A percentile compares a stretch with the other conserved stretches of the same genome.
Evolutionary conservation across 2,113 vertebrate genomes (phyloP).

Genomic region (Girardinichthys multiradiatus): DNA sequence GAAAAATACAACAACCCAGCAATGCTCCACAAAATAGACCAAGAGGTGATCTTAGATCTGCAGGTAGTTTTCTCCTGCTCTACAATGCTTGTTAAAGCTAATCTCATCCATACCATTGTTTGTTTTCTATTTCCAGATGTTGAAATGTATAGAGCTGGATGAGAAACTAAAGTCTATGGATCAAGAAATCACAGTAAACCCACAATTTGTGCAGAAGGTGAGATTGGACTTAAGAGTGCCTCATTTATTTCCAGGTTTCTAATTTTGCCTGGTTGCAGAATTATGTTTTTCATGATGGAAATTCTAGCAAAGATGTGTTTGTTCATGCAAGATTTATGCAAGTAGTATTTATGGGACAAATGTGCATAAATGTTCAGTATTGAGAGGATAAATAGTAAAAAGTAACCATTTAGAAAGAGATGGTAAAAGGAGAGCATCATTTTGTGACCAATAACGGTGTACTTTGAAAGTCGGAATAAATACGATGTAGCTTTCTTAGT

Average conservation of each 20-base stretch:
- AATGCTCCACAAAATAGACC: slow-evolving; percentile 99
- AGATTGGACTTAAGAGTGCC: slow-evolving; percentile 1
- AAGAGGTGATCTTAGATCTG: slow-evolving; percentile 85
- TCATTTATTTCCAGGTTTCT: neutral
- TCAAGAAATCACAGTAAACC: slow-evolving; percentile 99
- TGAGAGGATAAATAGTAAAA: neutral
- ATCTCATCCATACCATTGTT: no score
- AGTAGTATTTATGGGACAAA: neutral
- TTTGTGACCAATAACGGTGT: no score
- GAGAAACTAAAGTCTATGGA: slow-evolving; percentile 99
- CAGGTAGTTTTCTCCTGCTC: neutral
- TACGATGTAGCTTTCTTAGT: no score
- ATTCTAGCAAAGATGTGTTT: neutral
- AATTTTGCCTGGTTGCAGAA: neutral
- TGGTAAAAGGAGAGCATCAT: neutral
- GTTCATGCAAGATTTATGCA: neutral
- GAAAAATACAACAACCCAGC: slow-evolving; percentile 99
- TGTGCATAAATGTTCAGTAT: neutral
- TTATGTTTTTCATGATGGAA: neutral
- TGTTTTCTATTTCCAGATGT: slow-evolving; percentile 84
- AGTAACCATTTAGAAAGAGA: neutral
- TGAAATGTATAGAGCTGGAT: slow-evolving; percentile 99
- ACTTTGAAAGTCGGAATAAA: no score
- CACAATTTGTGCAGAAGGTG: slow-evolving; percentile 99
- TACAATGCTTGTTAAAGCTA: accelerated